phyloP scores from a whole-genome alignment of 2,113 vertebrate species.

The Paedocypris sp. region DNA sequence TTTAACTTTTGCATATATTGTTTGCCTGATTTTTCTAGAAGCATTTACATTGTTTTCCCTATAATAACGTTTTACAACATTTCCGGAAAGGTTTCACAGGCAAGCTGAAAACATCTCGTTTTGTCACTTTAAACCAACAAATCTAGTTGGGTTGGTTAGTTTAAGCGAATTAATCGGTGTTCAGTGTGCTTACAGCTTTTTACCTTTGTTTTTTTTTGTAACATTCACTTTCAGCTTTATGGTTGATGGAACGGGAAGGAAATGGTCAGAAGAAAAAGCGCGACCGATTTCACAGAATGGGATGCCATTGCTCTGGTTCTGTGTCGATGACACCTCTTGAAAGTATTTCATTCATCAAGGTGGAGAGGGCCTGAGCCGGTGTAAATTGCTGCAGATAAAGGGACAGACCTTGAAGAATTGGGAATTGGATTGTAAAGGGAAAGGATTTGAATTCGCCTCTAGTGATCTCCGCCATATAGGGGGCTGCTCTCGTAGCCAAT shows the following conservation, averaged over 20 bases:
- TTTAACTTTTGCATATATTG: too few relatives aligned
- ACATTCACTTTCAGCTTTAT: neutral
- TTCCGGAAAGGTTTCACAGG: too few relatives aligned
- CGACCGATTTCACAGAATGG: constrained; percentile 7
- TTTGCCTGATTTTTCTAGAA: too few relatives aligned
- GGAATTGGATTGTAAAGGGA: constrained; percentile 41
- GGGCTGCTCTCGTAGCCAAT: constrained; percentile 8
- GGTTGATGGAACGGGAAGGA: neutral
- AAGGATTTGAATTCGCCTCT: constrained; percentile 41
- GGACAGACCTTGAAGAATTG: constrained; percentile 41
- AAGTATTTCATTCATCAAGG: constrained; percentile 48
- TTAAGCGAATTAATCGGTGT: too few relatives aligned
- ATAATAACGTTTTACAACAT: too few relatives aligned
- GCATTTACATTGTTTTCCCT: too few relatives aligned
- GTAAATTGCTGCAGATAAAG: constrained; percentile 42
- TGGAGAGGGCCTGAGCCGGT: constrained; percentile 38
- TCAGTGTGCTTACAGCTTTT: too few relatives aligned
- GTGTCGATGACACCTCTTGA: constrained; percentile 40
- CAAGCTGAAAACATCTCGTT: too few relatives aligned
- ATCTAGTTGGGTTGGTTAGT: too few relatives aligned
- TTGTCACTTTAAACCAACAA: too few relatives aligned
- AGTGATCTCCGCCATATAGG: constrained; percentile 15
- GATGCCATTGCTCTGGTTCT: constrained; percentile 21
- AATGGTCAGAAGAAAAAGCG: neutral
- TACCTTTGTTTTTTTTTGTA: too few relatives aligned